Conservation (phyloP, 2,797 vertebrate genomes). For the Hyperoplus immaculatus region DNA sequence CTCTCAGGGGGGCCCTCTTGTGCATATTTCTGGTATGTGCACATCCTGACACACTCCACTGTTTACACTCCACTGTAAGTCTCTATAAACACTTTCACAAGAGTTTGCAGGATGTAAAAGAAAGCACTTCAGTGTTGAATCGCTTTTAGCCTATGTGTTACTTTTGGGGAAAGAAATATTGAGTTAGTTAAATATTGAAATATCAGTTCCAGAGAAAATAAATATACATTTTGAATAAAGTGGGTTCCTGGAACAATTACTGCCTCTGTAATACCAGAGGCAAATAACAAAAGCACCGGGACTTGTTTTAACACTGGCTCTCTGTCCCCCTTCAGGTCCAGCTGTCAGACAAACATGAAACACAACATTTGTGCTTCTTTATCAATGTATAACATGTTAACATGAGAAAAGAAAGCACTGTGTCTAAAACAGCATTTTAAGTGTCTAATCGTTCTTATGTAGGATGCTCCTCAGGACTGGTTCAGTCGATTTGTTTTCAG, state of each 20-base stretch:
- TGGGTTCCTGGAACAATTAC: neutral
- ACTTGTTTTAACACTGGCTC: neutral
- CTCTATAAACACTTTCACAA: conserved; percentile 6
- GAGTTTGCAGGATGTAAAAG: neutral
- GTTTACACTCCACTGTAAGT: conserved; percentile 31
- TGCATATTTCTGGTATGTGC: conserved; percentile 8
- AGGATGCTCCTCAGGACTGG: neutral
- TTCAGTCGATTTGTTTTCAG: neutral
- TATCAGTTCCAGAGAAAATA: neutral
- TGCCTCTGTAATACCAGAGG: neutral
- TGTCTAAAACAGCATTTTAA: neutral
- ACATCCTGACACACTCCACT: neutral
- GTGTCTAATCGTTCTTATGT: neutral
- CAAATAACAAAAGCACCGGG: neutral
- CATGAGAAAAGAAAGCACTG: neutral
- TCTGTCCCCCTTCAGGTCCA: neutral
- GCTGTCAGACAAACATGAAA: neutral
- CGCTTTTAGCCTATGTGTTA: neutral
- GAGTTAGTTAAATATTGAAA: no score
- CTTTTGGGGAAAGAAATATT: neutral
- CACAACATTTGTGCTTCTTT: neutral
- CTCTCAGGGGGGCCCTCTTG: neutral
- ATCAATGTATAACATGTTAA: neutral
- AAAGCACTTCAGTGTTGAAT: neutral
- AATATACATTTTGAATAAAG: neutral